phyloP scores from a whole-genome alignment of 2,888 invertebrate genomes.

The Sarcophaga rosellei region DNA sequence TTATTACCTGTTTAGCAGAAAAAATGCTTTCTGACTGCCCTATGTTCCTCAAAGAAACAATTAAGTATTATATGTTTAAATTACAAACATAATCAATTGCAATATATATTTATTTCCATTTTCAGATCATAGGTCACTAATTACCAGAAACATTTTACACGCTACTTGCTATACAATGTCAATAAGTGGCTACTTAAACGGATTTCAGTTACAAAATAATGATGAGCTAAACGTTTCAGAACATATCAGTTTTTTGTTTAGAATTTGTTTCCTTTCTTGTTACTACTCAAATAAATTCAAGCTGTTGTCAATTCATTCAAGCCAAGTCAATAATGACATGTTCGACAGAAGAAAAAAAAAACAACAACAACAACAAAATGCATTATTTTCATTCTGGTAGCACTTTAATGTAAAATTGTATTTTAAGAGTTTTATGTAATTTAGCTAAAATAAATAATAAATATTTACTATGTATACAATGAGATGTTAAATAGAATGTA shows the following conservation, averaged over 20 bases:
- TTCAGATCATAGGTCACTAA: too few species aligned
- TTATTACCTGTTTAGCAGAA: too few species aligned
- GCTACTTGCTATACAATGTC: constrained; percentile 3
- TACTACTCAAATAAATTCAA: background rate
- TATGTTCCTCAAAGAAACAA: too few species aligned
- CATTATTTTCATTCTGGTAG: background rate
- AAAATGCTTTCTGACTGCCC: too few species aligned
- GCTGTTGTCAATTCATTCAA: background rate
- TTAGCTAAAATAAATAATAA: background rate
- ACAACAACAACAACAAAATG: background rate
- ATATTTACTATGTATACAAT: background rate
- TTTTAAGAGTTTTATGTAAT: background rate
- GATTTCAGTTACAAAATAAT: background rate
- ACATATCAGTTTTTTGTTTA: background rate
- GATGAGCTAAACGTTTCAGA: background rate
- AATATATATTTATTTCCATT: too few species aligned
- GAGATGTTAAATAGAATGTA: background rate
- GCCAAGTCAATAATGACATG: too few species aligned
- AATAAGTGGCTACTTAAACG: constrained; percentile 15
- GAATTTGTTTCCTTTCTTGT: too few species aligned
- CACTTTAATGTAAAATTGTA: background rate
- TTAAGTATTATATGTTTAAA: too few species aligned
- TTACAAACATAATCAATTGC: too few species aligned
- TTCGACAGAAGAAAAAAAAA: too few species aligned
- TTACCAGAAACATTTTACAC: background rate